Base-by-base conservation (phyloP, 1,140 invertebrate species). In the Dreissena rostriformis region DNA sequence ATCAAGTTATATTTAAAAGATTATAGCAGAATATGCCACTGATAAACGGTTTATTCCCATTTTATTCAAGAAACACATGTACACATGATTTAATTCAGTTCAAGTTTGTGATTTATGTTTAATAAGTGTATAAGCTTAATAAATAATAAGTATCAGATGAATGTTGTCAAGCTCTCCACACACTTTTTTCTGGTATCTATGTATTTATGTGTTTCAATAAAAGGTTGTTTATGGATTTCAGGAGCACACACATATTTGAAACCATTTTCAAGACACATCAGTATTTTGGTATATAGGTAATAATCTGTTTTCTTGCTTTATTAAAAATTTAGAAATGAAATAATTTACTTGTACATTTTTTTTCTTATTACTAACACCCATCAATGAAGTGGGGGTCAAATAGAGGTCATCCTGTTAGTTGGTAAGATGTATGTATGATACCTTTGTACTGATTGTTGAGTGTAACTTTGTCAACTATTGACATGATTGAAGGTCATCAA, bases 241-340 rank as follows among this genome's bases (percentile, higher is more conserved):
- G 75, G 75, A 77, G 0, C 12, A 49, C 24, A n/a, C 22, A 52
- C n/a, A 53, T 77, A 14, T 14, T 77, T 19, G 22, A 29, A 15
- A 52, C 39, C 0, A 67, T 26, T 26, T n/a, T 77, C 17, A 26
- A 77, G 15, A 49, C 6, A 52, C 22, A 24, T 28, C 14, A 22
- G 5, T 77, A 12, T 19, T 77, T n/a, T 77, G 75, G 75, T 77
- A 67, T 24, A 77, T 77, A 19, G 75, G 75, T 77, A 53, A 67
- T 63, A 0, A 11, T 67, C 29, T 26, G 24, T 24, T 29, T 67
- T 19, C 29, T 67, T 15, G 24, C 4, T 28, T 67, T 24, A 24
- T 67, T 67, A 5, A 19, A n/a, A 24, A n/a, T 63, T 5, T 5
- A 24, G 24, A 63, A 5, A 5, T 24, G 2, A 63, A 63, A n/a